Conservation (phyloP, 2,797 vertebrate genomes). For the Limnodromus scolopaceus region DNA sequence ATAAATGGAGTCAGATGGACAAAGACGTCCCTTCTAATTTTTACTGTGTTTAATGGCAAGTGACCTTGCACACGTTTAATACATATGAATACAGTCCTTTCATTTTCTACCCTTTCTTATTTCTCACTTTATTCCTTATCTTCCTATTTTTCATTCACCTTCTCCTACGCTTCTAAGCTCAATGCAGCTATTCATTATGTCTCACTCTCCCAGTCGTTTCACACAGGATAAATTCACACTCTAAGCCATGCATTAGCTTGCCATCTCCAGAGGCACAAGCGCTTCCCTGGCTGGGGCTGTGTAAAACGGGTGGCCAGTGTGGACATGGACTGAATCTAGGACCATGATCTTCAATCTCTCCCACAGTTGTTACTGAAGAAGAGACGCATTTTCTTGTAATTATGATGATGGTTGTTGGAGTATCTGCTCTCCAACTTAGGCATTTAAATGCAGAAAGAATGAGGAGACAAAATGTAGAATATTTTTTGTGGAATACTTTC, state of each 20-base stretch:
- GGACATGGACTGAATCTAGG: neutral
- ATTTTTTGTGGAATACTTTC: neutral
- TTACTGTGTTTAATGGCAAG: slow-evolving; percentile 11
- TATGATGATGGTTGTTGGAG: neutral
- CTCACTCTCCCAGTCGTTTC: neutral
- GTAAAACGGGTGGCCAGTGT: neutral
- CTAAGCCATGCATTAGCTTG: neutral
- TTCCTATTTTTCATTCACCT: neutral
- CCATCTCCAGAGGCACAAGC: neutral
- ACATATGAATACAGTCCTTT: neutral
- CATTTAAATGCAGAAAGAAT: neutral
- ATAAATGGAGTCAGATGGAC: slow-evolving; percentile 28
- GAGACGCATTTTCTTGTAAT: neutral
- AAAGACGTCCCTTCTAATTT: neutral
- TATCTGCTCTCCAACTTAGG: neutral
- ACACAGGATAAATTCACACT: neutral
- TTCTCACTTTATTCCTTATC: neutral
- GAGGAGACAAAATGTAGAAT: neutral
- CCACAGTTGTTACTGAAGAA: neutral
- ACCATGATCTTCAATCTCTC: neutral
- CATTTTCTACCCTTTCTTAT: neutral
- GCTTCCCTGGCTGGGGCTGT: neutral
- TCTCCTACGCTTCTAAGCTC: neutral
- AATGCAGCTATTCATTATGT: neutral
- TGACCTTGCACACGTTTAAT: neutral